Base-by-base conservation (phyloP, 1,140 invertebrate species). In the Zophobas morio region DNA sequence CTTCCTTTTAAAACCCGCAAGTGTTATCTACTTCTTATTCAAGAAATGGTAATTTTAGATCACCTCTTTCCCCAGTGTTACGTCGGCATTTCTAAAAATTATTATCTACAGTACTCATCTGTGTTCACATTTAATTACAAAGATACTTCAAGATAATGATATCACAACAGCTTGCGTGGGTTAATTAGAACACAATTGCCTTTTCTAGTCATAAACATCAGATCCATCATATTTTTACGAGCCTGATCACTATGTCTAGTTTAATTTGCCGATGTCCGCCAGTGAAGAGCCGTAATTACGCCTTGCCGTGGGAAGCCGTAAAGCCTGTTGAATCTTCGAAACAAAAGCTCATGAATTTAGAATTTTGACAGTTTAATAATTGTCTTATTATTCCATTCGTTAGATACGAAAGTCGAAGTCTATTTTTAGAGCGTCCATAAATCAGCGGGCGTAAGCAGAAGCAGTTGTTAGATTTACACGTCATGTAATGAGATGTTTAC, bases 321-420 rank as follows among this genome's bases (percentile, higher is more conserved):
- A 39, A 66, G 6, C 2, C 20, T 4, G 8, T 2, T 4, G n/a
- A 42, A 6, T 66, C 8, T 2, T 66, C 54, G 56, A 75, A 75
- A 75, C 73, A 75, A 76, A 49, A 46, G 63, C n/a, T 74, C 78
- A 81, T 81, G 57, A 81, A 74, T n/a, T 79, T 77, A 76, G 53
- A 78, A 74, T 79, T 78, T 74, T 79, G 79, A 77, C 78, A 66
- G 56, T 79, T 78, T 79, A 78, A 81, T 78, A 77, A 81, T 78
- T 77, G 73, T 56, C 49, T 60, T 46, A 47, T 49, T 54, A 39
- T 57, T 33, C 63, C 70, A n/a, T n/a, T 70, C 36, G 70, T 75
- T 75, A 77, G 72, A 74, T 72, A 34, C 4, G 49, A 71, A 46
- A 36, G 73, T 56, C 47, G 46, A 6, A n/a, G 6, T 47, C 46